A percentile compares a stretch with the other conserved stretches of the same genome.
Evolutionary conservation across 2,888 invertebrate species (phyloP).

Genomic region (Ennomos quercinarius): DNA sequence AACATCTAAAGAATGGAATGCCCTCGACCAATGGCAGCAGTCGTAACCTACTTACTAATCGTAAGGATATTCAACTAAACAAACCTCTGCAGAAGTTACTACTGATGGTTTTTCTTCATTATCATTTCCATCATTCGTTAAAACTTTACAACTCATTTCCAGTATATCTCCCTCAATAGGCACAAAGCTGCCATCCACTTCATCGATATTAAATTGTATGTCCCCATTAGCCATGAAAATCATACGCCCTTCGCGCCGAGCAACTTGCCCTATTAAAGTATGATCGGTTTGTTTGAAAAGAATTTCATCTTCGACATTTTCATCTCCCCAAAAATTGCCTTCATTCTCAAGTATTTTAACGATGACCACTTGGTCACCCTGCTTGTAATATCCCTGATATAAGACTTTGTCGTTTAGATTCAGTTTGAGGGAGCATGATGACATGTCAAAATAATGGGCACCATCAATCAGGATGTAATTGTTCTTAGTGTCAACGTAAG

Average conservation of each 20-base stretch:
- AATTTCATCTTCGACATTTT: conserved; percentile 60
- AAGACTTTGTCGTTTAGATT: conserved; percentile 82
- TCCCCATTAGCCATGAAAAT: conserved; percentile 82
- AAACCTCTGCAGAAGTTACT: conserved; percentile 24
- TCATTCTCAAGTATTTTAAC: conserved; percentile 85
- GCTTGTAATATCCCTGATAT: conserved; percentile 83
- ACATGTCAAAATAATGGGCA: conserved; percentile 80
- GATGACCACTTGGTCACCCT: conserved; percentile 76
- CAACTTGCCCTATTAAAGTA: conserved; percentile 68
- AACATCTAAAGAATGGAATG: background rate
- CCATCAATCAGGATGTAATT: conserved; percentile 86
- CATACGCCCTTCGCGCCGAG: conserved; percentile 59
- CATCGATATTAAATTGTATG: conserved; percentile 86
- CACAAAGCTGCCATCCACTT: conserved; percentile 86
- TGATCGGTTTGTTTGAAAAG: conserved; percentile 66
- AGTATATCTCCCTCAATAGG: conserved; percentile 90
- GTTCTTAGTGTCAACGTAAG: conserved; percentile 66
- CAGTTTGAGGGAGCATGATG: conserved; percentile 62
- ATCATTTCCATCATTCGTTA: conserved; percentile 63
- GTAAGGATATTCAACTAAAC: background rate
- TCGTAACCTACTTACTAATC: no score
- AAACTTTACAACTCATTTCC: conserved; percentile 86
- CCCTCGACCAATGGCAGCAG: no score
- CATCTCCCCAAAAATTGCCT: conserved; percentile 80
- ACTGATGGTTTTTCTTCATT: conserved; percentile 27